Percentiles rank a stretch among this genome's conserved stretches.
phyloP scores from a whole-genome alignment of 2,888 invertebrate species.

The Lagria hirta region DNA sequence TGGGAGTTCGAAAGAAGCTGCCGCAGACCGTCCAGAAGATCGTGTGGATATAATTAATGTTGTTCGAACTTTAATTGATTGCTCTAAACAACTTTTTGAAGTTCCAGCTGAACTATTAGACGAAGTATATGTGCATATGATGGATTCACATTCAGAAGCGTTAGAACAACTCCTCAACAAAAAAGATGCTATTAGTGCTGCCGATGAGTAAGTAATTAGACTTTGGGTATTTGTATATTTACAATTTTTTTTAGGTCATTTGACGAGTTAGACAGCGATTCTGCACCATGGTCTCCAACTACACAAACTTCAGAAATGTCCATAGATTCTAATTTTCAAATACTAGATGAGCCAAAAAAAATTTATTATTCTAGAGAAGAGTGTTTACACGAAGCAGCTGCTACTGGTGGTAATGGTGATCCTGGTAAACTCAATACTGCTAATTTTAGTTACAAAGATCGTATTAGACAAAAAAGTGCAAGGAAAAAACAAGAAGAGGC shows the following conservation, averaged over 20 bases:
- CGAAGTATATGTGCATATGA: slow-evolving; percentile 82
- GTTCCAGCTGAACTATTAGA: slow-evolving; percentile 81
- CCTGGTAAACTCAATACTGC: no score
- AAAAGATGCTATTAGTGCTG: slow-evolving; percentile 51
- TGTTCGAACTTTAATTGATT: slow-evolving; percentile 74
- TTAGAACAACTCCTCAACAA: slow-evolving; percentile 67
- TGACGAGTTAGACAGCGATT: slow-evolving; percentile 56
- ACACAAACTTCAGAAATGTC: slow-evolving; percentile 42
- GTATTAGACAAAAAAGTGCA: slow-evolving; percentile 49
- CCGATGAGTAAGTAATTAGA: slow-evolving; percentile 53
- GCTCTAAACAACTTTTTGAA: slow-evolving; percentile 70
- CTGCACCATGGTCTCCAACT: slow-evolving; percentile 50
- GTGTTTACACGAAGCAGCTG: slow-evolving; percentile 71
- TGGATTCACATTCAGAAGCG: slow-evolving; percentile 80
- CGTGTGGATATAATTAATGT: slow-evolving; percentile 89
- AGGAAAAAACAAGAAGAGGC: slow-evolving; percentile 58
- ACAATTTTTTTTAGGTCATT: slow-evolving; percentile 42
- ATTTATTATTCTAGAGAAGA: slow-evolving; percentile 77
- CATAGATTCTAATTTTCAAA: slow-evolving; percentile 33
- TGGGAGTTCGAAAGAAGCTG: slow-evolving; percentile 44
- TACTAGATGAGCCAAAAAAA: slow-evolving; percentile 52
- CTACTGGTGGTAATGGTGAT: slow-evolving; percentile 62
- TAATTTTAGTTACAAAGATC: slow-evolving; percentile 51
- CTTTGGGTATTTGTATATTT: slow-evolving; percentile 8
- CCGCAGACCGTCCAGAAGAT: slow-evolving; percentile 72